Base-by-base conservation (phyloP, 2,113 vertebrate species). In the Speoplatyrhinus poulsoni region DNA sequence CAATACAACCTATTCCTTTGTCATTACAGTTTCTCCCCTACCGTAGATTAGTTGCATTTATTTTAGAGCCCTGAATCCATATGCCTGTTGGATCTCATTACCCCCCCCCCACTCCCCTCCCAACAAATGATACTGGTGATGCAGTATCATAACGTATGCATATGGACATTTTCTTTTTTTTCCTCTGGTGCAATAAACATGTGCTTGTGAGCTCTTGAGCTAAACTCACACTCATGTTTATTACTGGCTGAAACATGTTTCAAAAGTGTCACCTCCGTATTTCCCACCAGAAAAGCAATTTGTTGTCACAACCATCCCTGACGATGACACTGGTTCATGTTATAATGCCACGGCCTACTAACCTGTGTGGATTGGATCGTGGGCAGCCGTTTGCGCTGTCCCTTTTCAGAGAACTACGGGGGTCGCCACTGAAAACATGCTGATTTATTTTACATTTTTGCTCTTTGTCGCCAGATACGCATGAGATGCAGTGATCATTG, bases 241-340 rank as follows among this genome's bases (percentile, higher is more conserved):
- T 98, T 98, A 95, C 95, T 95, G 95, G 96, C 97, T 98, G 93
- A 96, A 96, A 96, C 97, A 98, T 99, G 98, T 99, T 99, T 98
- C 97, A 96, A 92, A 93, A 96, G 97, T 98, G 97, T 95, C 98
- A 95, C 94, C 95, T 96, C 96, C 97, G 94, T 98, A 95, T 95
- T 96, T 96, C 92, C 90, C 90, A 88, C 36, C 26, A 26, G 36
- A 41, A 71, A 87, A 83, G 80, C 85, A 83, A 88, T 91, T 88
- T 85, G 86, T 85, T 89, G 86, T 87, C 89, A 89, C 88, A 90
- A 83, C 85, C 89, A 92, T 90, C 89, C 81, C 87, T 89, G 90
- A 92, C 89, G 84, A 88, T 86, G 85, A 89, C 82, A 85, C 85
- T 77, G 55, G 12, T 46, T 80, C 81, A n/a, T 65, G 58, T 75